A percentile compares a stretch with the other conserved stretches of the same genome.
Conservation (phyloP, 2,888 invertebrate species). For the Trachelus tabidus region DNA sequence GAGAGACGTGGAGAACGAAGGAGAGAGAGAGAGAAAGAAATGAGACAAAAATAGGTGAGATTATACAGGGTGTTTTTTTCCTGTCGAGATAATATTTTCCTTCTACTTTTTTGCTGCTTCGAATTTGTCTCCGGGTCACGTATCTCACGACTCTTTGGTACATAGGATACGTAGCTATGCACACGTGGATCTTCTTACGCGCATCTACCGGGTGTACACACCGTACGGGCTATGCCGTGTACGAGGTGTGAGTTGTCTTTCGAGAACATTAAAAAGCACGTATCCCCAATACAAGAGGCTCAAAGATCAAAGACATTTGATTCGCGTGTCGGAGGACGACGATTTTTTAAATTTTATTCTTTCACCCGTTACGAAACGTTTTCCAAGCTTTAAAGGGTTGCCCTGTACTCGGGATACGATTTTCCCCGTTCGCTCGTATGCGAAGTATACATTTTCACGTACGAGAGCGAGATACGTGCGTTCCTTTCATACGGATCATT, state of each 20-base stretch:
- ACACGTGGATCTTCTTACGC: neutral
- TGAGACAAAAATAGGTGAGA: neutral
- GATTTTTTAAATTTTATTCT: neutral
- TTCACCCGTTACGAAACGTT: neutral
- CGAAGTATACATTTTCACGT: neutral
- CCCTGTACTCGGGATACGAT: neutral
- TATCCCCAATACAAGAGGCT: too few relatives aligned
- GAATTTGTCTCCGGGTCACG: conserved; percentile 17
- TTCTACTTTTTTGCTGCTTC: neutral
- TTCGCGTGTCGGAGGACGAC: neutral
- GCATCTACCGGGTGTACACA: neutral
- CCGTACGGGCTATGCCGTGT: neutral
- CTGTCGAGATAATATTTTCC: neutral
- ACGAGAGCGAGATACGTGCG: neutral
- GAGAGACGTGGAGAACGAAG: neutral
- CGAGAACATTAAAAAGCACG: too few relatives aligned
- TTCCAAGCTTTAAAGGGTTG: neutral
- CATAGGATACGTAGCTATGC: neutral
- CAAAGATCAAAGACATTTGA: too few relatives aligned
- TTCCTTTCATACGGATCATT: neutral
- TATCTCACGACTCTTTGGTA: conserved; percentile 9
- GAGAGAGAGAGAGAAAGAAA: neutral
- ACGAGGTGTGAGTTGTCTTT: neutral
- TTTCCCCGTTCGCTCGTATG: neutral
- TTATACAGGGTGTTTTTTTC: neutral